phyloP scores from a whole-genome alignment of 2,888 invertebrate species.

The Branchipolynoe longqiensis region DNA sequence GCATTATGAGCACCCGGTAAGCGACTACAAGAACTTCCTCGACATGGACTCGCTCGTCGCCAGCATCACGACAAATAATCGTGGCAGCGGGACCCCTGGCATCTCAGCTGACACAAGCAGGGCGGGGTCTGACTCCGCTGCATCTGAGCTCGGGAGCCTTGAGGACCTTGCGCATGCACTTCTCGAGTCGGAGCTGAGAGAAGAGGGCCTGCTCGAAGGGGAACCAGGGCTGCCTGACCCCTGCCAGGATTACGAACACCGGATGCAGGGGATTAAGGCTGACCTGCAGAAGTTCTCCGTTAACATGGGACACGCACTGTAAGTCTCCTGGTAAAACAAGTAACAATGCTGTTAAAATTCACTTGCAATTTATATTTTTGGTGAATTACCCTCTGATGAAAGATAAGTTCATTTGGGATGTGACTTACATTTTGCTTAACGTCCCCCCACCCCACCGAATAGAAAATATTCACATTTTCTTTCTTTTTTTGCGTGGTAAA shows the following conservation, averaged over 20 bases:
- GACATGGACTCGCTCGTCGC: conserved; percentile 50
- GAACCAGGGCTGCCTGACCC: conserved; percentile 28
- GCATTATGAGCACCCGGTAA: conserved; percentile 21
- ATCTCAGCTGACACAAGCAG: neutral
- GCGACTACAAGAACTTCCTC: conserved; percentile 53
- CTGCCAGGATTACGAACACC: conserved; percentile 32
- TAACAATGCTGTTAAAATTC: no score
- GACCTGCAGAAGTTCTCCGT: conserved; percentile 53
- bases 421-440: no score
- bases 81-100: neutral
- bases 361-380: no score
- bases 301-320: conserved; percentile 27
- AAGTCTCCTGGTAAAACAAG: no score
- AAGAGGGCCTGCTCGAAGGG: conserved; percentile 43
- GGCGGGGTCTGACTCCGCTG: neutral
- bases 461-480: no score
- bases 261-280: conserved; percentile 35
- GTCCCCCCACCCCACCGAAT: no score
- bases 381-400: no score
- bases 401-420: no score
- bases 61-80: neutral
- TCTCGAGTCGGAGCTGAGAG: conserved; percentile 36
- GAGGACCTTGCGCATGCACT: conserved; percentile 50
- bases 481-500: no score
- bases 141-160: conserved; percentile 27